A percentile compares a stretch with the other conserved stretches of the same genome.
These are phyloP conservation scores for Isaurus tuberculatus DNA, from an alignment of 92 coral and sea anemone genomes.

Conservation along the genomic window DNA sequence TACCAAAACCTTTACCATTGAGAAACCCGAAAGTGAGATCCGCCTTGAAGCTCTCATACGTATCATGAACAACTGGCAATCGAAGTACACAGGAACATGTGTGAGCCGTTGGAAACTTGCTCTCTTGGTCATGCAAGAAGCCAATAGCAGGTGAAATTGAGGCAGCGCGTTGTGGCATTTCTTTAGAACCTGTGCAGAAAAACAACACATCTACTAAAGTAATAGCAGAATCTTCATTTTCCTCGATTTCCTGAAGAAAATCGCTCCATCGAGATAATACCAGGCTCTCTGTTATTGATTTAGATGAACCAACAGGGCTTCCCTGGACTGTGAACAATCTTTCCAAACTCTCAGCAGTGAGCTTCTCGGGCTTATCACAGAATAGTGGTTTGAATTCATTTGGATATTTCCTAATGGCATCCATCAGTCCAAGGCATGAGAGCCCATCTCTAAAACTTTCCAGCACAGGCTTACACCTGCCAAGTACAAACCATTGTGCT, in stretches of 20 bases:
- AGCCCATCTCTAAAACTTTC: conserved; percentile 70
- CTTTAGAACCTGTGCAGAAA: conserved; percentile 73
- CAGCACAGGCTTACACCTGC: conserved; percentile 62
- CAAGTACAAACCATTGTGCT: conserved; percentile 68
- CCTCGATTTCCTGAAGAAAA: conserved; percentile 78
- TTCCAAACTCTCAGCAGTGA: conserved; percentile 70
- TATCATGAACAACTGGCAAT: conserved; percentile 66
- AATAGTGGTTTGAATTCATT: conserved; percentile 64
- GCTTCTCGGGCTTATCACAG: conserved; percentile 50
- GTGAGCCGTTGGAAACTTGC: conserved; percentile 75
- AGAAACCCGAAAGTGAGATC: conserved; percentile 69
- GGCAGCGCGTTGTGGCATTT: conserved; percentile 59
- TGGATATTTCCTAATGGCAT: conserved; percentile 57
- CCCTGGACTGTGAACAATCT: conserved; percentile 46
- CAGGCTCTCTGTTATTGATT: conserved; percentile 63
- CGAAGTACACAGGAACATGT: conserved; percentile 70
- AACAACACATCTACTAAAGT: conserved; percentile 72
- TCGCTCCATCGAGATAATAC: conserved; percentile 77
- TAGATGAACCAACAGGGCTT: conserved; percentile 72
- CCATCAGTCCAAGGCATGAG: conserved; percentile 69
- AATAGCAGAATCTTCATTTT: conserved; percentile 59
- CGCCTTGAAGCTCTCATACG: conserved; percentile 69
- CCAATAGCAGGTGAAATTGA: conserved; percentile 63
- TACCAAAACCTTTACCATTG: conserved; percentile 70
- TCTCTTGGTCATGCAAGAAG: conserved; percentile 60